These are phyloP conservation scores for Paradoxurus hermaphroditus DNA, from an alignment of 2,113 vertebrate genomes.

Conservation along the genomic window DNA sequence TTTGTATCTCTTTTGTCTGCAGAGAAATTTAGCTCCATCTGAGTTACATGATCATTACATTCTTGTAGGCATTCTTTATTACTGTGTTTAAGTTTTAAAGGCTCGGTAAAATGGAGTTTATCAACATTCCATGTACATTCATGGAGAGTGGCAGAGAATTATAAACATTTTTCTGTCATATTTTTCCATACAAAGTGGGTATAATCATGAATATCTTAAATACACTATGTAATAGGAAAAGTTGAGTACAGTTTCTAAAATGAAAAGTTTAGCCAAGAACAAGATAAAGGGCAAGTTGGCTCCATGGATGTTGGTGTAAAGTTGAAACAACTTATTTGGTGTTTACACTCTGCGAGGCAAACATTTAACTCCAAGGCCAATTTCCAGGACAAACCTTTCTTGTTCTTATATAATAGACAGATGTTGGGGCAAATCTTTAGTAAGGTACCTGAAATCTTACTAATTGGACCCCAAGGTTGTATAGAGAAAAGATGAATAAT, in stretches of 20 bases:
- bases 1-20: background rate
- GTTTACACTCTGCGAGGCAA: background rate
- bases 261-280: background rate
- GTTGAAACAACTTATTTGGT: background rate
- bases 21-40: background rate
- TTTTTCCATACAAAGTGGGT: background rate
- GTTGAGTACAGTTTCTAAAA: background rate
- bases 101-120: background rate
- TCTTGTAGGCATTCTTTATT: background rate
- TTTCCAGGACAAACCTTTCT: background rate
- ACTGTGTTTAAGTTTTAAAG: background rate
- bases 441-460: background rate
- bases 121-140: background rate
- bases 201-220: background rate
- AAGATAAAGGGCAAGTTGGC: background rate
- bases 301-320: background rate
- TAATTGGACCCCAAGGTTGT: conserved; percentile 40
- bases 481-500: background rate
- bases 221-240: background rate
- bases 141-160: background rate
- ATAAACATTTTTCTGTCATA: background rate
- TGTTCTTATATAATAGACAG: background rate
- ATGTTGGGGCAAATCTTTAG: background rate
- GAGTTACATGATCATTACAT: background rate
- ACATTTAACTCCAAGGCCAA: background rate